phyloP scores from a whole-genome alignment of 2,113 vertebrate species.

The Oxyruncus cristatus region DNA sequence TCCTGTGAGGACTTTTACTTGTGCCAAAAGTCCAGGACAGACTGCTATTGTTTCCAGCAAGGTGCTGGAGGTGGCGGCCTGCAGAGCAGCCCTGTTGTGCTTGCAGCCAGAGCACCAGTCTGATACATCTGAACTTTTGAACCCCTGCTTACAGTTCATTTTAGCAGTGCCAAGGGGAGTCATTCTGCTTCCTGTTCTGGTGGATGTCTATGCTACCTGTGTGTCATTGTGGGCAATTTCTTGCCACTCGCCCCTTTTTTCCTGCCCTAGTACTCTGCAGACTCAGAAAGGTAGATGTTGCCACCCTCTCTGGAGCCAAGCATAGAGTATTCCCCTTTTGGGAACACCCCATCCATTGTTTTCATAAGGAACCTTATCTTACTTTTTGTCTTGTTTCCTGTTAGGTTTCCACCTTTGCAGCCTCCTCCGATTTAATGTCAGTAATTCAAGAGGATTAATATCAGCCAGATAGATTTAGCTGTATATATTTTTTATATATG shows the following conservation, averaged over 20 bases:
- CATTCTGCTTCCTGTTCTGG: neutral
- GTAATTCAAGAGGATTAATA: neutral
- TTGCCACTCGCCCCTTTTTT: accelerated
- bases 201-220: neutral
- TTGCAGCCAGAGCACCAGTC: neutral
- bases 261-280: neutral
- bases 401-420: neutral
- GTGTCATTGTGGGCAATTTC: accelerated
- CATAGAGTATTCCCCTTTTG: neutral
- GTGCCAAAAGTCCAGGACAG: neutral
- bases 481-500: neutral
- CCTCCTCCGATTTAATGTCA: neutral
- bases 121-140: neutral
- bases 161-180: neutral
- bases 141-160: neutral
- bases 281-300: neutral
- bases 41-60: neutral
- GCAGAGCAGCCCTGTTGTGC: accelerated
- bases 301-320: neutral
- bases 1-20: neutral
- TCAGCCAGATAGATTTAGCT: neutral
- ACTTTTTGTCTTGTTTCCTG: neutral
- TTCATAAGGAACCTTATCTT: neutral
- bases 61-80: too few relatives aligned
- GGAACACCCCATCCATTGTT: neutral